phyloP scores from a whole-genome alignment of 2,113 vertebrate genomes.

The Peromyscus maniculatus region DNA sequence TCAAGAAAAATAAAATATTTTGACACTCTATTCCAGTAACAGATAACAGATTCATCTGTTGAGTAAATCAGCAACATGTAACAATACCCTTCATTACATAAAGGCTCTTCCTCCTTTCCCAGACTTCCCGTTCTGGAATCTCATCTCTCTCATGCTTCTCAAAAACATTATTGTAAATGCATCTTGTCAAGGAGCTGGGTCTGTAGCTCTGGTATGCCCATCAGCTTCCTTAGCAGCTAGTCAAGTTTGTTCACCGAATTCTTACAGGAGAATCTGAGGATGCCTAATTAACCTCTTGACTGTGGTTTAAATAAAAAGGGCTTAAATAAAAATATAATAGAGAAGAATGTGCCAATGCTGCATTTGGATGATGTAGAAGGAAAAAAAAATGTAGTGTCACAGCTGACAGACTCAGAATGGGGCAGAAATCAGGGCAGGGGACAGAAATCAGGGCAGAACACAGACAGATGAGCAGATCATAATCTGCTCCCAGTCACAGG shows the following conservation, averaged over 20 bases:
- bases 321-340: neutral
- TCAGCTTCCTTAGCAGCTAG: neutral
- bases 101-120: neutral
- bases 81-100: conserved; percentile 57
- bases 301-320: neutral
- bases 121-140: neutral
- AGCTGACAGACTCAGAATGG: neutral
- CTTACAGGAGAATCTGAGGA: neutral
- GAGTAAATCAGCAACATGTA: conserved; percentile 66
- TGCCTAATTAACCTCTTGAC: conserved; percentile 68
- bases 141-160: conserved; percentile 18
- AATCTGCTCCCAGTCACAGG: neutral
- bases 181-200: neutral
- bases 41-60: conserved; percentile 74
- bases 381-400: conserved; percentile 1
- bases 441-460: neutral
- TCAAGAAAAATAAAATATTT: conserved; percentile 78
- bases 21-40: conserved; percentile 73
- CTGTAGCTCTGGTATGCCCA: neutral
- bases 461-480: neutral
- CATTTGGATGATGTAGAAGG: neutral
- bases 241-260: conserved; percentile 5
- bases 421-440: conserved; percentile 37
- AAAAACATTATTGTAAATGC: neutral
- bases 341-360: conserved; percentile 4